Evolutionary conservation across 2,888 invertebrate genomes (phyloP).

Genomic region (Harpagoxenus sublaevis): DNA sequence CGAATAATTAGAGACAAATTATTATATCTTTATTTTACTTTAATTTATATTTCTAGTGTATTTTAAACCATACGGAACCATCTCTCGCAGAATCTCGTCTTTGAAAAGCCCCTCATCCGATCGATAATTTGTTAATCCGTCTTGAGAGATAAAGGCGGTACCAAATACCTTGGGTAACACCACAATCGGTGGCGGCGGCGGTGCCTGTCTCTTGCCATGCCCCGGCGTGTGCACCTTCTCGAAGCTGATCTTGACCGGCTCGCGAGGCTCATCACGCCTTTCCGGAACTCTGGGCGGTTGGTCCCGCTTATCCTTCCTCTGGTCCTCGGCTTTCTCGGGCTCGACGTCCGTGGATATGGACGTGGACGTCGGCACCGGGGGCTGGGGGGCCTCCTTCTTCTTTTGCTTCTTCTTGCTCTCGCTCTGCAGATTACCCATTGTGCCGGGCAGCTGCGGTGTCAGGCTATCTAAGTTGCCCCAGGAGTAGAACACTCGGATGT

Average conservation of each 20-base stretch:
- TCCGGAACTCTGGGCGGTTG: constrained; percentile 26
- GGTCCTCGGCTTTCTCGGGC: constrained; percentile 34
- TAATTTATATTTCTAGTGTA: not conserved
- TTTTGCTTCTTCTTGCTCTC: constrained; percentile 81
- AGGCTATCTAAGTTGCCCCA: constrained; percentile 56
- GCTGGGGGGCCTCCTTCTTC: constrained; percentile 69
- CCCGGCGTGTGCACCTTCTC: constrained; percentile 78
- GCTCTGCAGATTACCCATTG: constrained; percentile 85
- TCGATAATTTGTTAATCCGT: not conserved
- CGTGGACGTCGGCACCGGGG: constrained; percentile 41
- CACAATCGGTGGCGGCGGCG: constrained; percentile 73
- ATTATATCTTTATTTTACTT: not conserved
- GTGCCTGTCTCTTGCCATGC: constrained; percentile 80
- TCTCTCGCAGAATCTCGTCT: constrained; percentile 27
- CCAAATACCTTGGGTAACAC: not conserved
- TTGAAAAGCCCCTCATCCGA: not conserved
- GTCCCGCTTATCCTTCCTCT: constrained; percentile 42
- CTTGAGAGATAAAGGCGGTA: not conserved
- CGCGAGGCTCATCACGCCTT: constrained; percentile 41
- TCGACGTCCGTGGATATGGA: constrained; percentile 5
- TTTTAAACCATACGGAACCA: not conserved
- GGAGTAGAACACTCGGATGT: constrained; percentile 73
- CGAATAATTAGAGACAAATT: not conserved
- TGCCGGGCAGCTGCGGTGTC: constrained; percentile 42
- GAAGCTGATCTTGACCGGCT: constrained; percentile 65